Evolutionary conservation across 2,113 vertebrate genomes (phyloP), one percentile per base, ranked within the genome.

Genomic region (Litocranius walleri): DNA sequence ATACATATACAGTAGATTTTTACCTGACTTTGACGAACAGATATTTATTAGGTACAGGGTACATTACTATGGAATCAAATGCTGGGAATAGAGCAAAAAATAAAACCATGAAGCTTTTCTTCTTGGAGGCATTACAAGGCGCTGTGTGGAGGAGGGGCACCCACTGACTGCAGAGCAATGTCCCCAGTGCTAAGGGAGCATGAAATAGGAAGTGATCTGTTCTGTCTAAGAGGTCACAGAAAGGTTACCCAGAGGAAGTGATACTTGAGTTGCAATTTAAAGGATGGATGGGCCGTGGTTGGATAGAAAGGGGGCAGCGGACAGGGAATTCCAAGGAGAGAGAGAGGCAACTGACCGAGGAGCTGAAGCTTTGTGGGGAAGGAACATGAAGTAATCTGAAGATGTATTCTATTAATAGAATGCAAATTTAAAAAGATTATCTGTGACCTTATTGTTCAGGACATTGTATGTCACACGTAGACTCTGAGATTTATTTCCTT

Each of bases 201-300:
- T 97, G 84, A 88, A 90, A 81, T 56, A 81, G 88, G 87, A 96
- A 90, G 80, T 85, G 54, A 77, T 84, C 59, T 88, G 48, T 67
- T 95, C 77, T 57, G 90, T 67, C 50, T 61, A 48, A 82, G 64
- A 95, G 98, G 97, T 97, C 94, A 96, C 16, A 17, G 82, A 95
- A 94, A 95, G 92, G 91, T 91, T 82, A 93, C 67, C 11, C 85
- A 80, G 33, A 91, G 86, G 97, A 97, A 92, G 88, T 94, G 97
- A 94, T 82, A 96, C 94, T 43, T 95, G 95, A 98, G 93, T 94
- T 95, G 88, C 82, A 95, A 23, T 97, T 97, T 96, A 97, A 92
- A 97, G 97, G 92, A 94, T 97, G 90, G 94, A 94, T 94, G 50
- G 81, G 62, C 62, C 90, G 86, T 87, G 81, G 57, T 7, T 91